Evolutionary conservation across 2,113 vertebrate genomes (phyloP), one percentile per base, ranked within the genome.

Genomic region (Hemibagrus wyckioides): DNA sequence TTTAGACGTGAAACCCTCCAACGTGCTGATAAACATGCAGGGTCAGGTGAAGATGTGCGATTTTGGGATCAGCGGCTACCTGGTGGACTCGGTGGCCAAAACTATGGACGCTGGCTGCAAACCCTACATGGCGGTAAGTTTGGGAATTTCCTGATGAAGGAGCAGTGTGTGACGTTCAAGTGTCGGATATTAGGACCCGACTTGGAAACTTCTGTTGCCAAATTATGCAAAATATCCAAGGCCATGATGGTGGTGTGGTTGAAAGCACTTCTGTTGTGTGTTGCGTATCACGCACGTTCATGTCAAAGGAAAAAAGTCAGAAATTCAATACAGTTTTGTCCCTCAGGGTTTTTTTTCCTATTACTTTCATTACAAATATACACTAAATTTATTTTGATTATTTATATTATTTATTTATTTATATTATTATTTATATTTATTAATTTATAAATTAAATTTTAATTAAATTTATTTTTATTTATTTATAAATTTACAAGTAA

Each of bases 21-120:
- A 99, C 8, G 97, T 99, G 90, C 96, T 99, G 89, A 99, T 99
- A 91, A 99, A 99, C 90, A 96, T 96, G 7, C 95, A 97, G 92
- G 98, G 98, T 52, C 98, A 99, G 92, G 97, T 99, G 92, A 99
- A 99, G 96, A 99, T 99, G 97, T 99, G 98, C 6, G 98, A 99
- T 90, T 99, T 99, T 56, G 98, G 98, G 19, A 99, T 99, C 96
- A 99, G 98, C 23, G 98, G 98, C 87, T 98, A 99, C 94, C 94
- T 99, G 88, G 98, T 99, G 3, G 98, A 99, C 94, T 99, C 98
- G 0, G 97, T 99, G 86, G 98, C 98, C 57, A 99, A 99, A 91
- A 99, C 98, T 11, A 97, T 99, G 94, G 97, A 99, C 7, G 98
- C 98, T 0, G 98, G 98, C 89, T 99, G 98, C 93, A 99, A 99